phyloP scores from a whole-genome alignment of 2,113 vertebrate species.

The Brachyhypopomus gauderio region DNA sequence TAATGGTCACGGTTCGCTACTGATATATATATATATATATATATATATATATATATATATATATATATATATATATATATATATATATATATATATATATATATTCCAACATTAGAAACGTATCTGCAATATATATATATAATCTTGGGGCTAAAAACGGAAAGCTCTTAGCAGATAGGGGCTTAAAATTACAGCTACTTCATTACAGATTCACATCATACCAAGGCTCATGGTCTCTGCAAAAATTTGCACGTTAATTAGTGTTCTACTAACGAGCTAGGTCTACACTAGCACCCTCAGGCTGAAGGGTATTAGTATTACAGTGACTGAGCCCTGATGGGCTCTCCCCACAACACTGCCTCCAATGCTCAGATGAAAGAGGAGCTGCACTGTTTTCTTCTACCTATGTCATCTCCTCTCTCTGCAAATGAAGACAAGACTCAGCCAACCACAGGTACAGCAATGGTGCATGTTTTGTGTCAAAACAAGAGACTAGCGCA shows the following conservation, averaged over 20 bases:
- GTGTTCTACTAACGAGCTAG: conserved; percentile 71
- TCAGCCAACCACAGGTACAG: too few species aligned
- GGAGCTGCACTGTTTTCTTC: background rate
- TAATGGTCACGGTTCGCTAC: too few species aligned
- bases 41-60: too few species aligned
- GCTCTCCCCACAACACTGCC: background rate
- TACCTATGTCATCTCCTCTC: background rate
- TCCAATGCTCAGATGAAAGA: background rate
- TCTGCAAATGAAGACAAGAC: background rate
- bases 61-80: too few species aligned
- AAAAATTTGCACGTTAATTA: conserved; percentile 71
- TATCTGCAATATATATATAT: too few species aligned
- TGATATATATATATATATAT: too few species aligned
- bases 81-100: too few species aligned
- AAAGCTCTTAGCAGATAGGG: background rate
- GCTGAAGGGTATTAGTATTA: conserved; percentile 73
- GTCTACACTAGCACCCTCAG: conserved; percentile 73
- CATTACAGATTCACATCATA: conserved; percentile 75
- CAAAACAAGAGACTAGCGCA: too few species aligned
- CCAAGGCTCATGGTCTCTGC: background rate
- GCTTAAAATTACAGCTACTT: conserved; percentile 55
- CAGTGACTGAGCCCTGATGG: conserved; percentile 58
- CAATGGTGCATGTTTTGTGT: too few species aligned
- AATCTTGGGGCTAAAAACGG: background rate
- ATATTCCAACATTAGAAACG: too few species aligned